phyloP scores from a whole-genome alignment of 2,113 vertebrate genomes.

The Petroica traversi region DNA sequence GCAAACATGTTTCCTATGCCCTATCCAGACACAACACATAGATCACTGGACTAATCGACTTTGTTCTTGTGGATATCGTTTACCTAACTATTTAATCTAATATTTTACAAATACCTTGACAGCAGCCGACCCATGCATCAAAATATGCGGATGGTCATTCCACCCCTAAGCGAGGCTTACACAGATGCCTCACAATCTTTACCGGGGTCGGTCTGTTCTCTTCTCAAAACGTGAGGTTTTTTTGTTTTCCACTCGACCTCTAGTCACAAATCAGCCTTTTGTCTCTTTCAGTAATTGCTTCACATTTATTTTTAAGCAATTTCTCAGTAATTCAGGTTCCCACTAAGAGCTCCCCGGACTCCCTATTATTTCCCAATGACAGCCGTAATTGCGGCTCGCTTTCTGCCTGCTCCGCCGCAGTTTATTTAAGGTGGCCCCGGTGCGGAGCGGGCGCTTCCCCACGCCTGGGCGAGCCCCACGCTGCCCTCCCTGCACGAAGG shows the following conservation, averaged over 20 bases:
- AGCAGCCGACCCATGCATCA: not conserved
- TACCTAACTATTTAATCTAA: not conserved
- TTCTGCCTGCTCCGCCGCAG: not conserved
- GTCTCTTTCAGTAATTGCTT: not conserved
- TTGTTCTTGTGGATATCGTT: not conserved
- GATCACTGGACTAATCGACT: not conserved
- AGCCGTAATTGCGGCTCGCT: not conserved
- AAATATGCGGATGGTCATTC: not conserved
- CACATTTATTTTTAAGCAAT: not conserved
- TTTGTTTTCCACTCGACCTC: not conserved
- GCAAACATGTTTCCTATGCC: not conserved
- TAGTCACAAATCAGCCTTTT: not conserved
- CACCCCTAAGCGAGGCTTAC: not conserved
- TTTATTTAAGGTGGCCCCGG: not conserved
- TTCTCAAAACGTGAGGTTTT: not conserved
- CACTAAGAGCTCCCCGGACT: not conserved
- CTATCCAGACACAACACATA: not conserved
- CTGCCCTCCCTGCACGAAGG: not conserved
- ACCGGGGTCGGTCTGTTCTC: not conserved
- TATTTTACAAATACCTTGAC: not conserved
- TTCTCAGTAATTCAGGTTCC: not conserved
- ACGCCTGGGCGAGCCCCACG: not conserved
- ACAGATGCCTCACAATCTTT: not conserved
- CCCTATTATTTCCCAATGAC: not conserved
- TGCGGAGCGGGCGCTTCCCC: not conserved